A percentile compares a stretch with the other conserved stretches of the same genome.
These are phyloP conservation scores for Hepsetus odoe DNA, from an alignment of 2,113 vertebrate genomes.

Conservation along the genomic window DNA sequence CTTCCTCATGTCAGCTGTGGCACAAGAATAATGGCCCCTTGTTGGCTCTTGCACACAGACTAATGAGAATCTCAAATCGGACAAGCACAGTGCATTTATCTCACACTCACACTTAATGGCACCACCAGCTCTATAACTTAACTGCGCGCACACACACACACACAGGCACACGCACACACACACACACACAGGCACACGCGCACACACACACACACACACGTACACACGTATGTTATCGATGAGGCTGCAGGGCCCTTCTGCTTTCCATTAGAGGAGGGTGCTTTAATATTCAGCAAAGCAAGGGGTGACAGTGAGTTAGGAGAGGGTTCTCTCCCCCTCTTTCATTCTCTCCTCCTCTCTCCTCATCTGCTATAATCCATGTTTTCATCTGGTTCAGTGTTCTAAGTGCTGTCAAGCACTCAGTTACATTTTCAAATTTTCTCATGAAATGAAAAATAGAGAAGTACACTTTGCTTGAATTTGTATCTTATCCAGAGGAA, in stretches of 20 bases:
- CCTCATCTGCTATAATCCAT: constrained; percentile 34
- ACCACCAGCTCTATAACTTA: constrained; percentile 60
- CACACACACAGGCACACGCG: constrained; percentile 50
- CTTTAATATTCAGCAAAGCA: constrained; percentile 33
- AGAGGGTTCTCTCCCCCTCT: constrained; percentile 13
- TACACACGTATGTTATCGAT: constrained; percentile 49
- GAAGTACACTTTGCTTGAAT: background rate
- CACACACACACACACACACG: constrained; percentile 53
- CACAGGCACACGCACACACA: constrained; percentile 52
- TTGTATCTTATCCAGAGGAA: too few relatives aligned
- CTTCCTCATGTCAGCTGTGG: constrained; percentile 58
- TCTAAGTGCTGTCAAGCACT: background rate
- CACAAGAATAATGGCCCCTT: constrained; percentile 70
- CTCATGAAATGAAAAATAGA: background rate
- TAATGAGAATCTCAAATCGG: constrained; percentile 78
- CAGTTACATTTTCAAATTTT: background rate
- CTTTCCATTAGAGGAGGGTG: constrained; percentile 48
- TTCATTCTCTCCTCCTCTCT: constrained; percentile 30
- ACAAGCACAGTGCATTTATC: constrained; percentile 78
- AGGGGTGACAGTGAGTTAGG: background rate
- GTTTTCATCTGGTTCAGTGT: background rate
- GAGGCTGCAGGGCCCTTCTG: constrained; percentile 48
- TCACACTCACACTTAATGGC: constrained; percentile 70
- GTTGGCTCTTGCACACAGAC: constrained; percentile 72
- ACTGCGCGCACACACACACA: constrained; percentile 58